Conservation (phyloP, 2,113 vertebrate genomes). For the Amblyopsis rosae region DNA sequence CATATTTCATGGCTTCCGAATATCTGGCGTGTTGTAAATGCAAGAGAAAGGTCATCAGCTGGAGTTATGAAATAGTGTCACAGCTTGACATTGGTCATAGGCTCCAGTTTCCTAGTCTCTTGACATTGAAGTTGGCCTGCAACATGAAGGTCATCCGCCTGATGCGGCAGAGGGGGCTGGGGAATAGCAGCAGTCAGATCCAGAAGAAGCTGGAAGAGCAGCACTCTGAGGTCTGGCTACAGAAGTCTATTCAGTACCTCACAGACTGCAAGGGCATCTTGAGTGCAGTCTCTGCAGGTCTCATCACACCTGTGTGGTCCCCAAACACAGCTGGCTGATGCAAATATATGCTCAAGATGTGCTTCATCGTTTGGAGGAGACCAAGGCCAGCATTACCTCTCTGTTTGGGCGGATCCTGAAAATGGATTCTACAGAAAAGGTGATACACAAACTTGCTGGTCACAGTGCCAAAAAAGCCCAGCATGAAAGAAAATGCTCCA, state of each 20-base stretch:
- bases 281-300: background rate
- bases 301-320: background rate
- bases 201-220: conserved; percentile 4
- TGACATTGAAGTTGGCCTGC: conserved; percentile 1
- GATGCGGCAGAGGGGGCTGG: background rate
- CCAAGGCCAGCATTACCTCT: conserved; percentile 17
- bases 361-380: conserved; percentile 6
- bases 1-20: too few species aligned
- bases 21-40: too few species aligned
- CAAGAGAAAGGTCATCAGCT: too few species aligned
- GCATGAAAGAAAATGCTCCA: too few species aligned
- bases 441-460: conserved; percentile 14
- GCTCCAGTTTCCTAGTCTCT: background rate
- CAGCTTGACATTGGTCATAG: conserved; percentile 1
- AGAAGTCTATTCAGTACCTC: background rate
- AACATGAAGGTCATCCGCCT: background rate
- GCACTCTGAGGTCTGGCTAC: background rate
- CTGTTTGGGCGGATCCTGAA: conserved; percentile 24
- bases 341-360: conserved; percentile 21
- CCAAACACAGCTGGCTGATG: conserved; percentile 21
- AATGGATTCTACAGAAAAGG: conserved; percentile 27
- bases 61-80: background rate
- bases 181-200: conserved; percentile 3
- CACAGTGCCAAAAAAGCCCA: too few species aligned
- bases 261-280: background rate